Base-by-base conservation (phyloP, 2,113 vertebrate species). In the Cromileptes altivelis region DNA sequence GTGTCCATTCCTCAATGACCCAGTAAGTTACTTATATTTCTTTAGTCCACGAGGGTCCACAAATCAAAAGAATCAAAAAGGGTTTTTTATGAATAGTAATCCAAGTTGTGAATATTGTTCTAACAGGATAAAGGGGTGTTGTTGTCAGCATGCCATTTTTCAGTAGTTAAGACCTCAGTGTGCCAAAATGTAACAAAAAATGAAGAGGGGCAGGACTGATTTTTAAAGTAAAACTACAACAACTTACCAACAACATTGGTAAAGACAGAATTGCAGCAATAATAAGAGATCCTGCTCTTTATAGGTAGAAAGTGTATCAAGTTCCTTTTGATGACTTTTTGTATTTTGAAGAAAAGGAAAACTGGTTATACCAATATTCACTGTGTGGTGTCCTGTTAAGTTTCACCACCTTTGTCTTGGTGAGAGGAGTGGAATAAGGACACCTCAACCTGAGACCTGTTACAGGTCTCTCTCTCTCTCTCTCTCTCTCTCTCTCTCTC, bases 371-470 rank as follows among this genome's bases (percentile, higher is more conserved):
- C 47, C 14, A 55, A n/a, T 18, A 5, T 30, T 71, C 49, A 10
- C 13, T 33, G 19, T 65, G 52, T 18, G 10, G 1, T 30, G 13
- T 25, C 19, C 40, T 74, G 68, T 19, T 21, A 57, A 69, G 80
- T 76, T 82, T 89, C 74, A 61, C 56, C 60, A 5, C 55, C 58
- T 86, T 80, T 87, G 70, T 84, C 17, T 75, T 62, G 23, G 30
- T 55, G 14, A 63, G 14, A 63, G 60, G 42, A 86, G 63, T 42
- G 71, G 88, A 84, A 75, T 25, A 37, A 53, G 82, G 40, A 85
- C 81, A 79, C 55, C 33, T 70, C 30, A 9, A 23, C 55, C 74
- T 80, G 76, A 86, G 55, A 85, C 70, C 69, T 49, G 18, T 23
- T 60, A 47, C 78, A 79, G 80, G 81, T 87, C 57, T 85, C 50